Conservation (phyloP, 2,113 vertebrate species). For the Anarrhichthys ocellatus region DNA sequence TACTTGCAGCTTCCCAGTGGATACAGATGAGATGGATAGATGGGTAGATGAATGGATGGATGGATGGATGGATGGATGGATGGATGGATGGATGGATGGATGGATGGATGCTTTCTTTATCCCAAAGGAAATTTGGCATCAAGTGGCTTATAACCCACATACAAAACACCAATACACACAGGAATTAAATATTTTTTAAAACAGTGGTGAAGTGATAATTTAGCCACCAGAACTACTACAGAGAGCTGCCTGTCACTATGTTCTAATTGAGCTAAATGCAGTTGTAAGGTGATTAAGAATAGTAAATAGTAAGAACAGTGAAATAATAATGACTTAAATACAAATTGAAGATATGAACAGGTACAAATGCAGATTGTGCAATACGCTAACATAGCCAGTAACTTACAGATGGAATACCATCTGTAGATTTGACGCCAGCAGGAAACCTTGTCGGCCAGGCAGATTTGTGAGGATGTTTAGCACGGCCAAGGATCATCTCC, state of each 20-base stretch:
- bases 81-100: too few relatives aligned
- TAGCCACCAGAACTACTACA: too few relatives aligned
- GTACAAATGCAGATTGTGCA: background rate
- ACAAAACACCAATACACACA: too few relatives aligned
- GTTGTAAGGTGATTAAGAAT: background rate
- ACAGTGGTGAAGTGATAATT: too few relatives aligned
- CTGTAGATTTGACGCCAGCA: conserved; percentile 14
- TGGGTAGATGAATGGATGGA: too few relatives aligned
- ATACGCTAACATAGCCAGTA: background rate
- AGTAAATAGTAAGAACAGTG: background rate
- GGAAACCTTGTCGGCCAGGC: conserved; percentile 14
- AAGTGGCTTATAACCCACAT: too few relatives aligned
- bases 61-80: too few relatives aligned
- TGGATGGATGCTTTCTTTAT: too few relatives aligned
- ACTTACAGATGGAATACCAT: conserved; percentile 22
- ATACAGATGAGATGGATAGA: background rate
- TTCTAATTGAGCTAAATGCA: background rate
- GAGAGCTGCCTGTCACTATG: too few relatives aligned
- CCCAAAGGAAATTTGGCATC: too few relatives aligned
- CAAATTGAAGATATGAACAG: background rate
- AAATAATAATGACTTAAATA: too few relatives aligned
- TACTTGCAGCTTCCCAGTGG: conserved; percentile 7
- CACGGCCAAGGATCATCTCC: conserved; percentile 28
- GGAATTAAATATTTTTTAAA: too few relatives aligned
- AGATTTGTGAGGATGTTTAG: conserved; percentile 35